Evolutionary conservation across 2,797 vertebrate genomes (phyloP).

Genomic region (Yasuhikotakia modesta): DNA sequence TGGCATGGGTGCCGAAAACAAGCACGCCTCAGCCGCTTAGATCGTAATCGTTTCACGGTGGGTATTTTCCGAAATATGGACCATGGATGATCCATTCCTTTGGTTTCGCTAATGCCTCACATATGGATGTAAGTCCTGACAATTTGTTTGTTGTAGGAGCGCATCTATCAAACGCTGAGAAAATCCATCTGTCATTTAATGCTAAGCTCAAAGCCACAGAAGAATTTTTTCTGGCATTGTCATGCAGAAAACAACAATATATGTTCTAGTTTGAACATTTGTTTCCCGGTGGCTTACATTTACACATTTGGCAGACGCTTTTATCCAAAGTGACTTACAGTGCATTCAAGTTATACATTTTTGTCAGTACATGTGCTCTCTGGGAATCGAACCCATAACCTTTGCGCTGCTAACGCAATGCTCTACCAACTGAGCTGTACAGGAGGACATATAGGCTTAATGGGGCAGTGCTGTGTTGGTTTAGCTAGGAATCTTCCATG

Average conservation of each 20-base stretch:
- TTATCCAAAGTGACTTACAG: too few relatives aligned
- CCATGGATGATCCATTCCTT: constrained; percentile 37
- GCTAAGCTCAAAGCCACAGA: constrained; percentile 25
- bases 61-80: constrained; percentile 10
- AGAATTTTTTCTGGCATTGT: constrained; percentile 21
- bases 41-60: constrained; percentile 42
- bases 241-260: constrained; percentile 24
- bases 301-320: too few relatives aligned
- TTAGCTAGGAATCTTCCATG: constrained; percentile 36
- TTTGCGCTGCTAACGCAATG: too few relatives aligned
- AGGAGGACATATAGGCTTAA: too few relatives aligned
- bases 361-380: too few relatives aligned
- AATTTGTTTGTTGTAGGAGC: constrained; percentile 43
- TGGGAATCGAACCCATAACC: too few relatives aligned
- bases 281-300: constrained; percentile 34
- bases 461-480: constrained; percentile 33
- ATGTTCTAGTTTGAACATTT: constrained; percentile 29
- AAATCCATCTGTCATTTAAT: constrained; percentile 50
- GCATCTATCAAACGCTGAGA: constrained; percentile 42
- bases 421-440: too few relatives aligned
- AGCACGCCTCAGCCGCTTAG: constrained; percentile 28
- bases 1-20: constrained; percentile 31
- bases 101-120: constrained; percentile 50
- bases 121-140: constrained; percentile 41
- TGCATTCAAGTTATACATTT: too few relatives aligned